Percentiles rank a stretch among this genome's conserved stretches.
These are phyloP conservation scores for Thermophis baileyi DNA, from an alignment of 2,113 vertebrate genomes.

Conservation along the genomic window DNA sequence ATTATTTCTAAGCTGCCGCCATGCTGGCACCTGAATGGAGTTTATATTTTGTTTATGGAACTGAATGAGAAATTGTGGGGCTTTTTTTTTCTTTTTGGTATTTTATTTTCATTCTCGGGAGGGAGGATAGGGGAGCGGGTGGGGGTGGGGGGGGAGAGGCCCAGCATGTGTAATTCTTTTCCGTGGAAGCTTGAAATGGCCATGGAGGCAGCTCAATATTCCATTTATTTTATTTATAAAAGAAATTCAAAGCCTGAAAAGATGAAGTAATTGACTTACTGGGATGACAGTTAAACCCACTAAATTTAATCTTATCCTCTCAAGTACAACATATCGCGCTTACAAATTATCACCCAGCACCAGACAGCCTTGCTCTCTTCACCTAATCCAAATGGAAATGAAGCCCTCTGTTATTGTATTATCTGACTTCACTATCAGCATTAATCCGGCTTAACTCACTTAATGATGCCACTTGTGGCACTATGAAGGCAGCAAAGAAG, in stretches of 20 bases:
- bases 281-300: slow-evolving; percentile 86
- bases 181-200: slow-evolving; percentile 75
- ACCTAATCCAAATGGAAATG: slow-evolving; percentile 88
- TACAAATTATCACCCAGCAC: slow-evolving; percentile 86
- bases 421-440: slow-evolving; percentile 96
- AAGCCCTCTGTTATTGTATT: slow-evolving; percentile 86
- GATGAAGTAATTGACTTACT: slow-evolving; percentile 86
- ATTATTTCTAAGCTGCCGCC: slow-evolving; percentile 70
- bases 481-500: slow-evolving; percentile 88
- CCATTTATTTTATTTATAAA: slow-evolving; percentile 88
- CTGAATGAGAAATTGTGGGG: slow-evolving; percentile 70
- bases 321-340: slow-evolving; percentile 83
- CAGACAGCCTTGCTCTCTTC: slow-evolving; percentile 77
- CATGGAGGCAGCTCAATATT: slow-evolving; percentile 80
- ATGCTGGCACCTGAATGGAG: slow-evolving; percentile 70
- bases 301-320: slow-evolving; percentile 89
- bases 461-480: slow-evolving; percentile 99
- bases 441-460: slow-evolving; percentile 99
- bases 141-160: slow-evolving; percentile 25
- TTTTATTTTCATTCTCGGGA: slow-evolving; percentile 27
- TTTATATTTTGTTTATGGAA: slow-evolving; percentile 79
- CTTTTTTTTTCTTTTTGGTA: not conserved
- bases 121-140: not conserved
- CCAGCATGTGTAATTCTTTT: slow-evolving; percentile 80
- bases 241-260: slow-evolving; percentile 86